Base-by-base conservation (phyloP, 2,888 invertebrate genomes). In the Tanytarsus gracilentus region DNA sequence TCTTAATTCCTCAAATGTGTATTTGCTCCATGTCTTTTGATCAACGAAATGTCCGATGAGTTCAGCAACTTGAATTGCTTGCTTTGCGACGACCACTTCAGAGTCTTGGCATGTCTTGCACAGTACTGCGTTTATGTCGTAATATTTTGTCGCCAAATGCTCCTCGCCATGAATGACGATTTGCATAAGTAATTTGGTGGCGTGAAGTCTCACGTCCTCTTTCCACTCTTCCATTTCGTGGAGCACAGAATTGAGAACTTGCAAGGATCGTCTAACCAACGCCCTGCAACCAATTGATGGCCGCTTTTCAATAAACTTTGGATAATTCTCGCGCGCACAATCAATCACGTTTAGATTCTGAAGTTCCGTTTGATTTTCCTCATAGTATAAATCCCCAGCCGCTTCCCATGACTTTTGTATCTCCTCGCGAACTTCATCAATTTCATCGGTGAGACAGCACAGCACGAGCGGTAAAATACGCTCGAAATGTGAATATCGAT, bases 401-500 rank as follows among this genome's bases (percentile, higher is more conserved):
- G 80, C 75, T 1, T 77, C 69, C 92, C 92, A 93, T 1, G 85
- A 70, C 1, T 76, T 72, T 1, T 72, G 70, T 0, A 88, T 84
- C 64, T 80, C 78, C 8, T 76, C 72, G 62, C 82, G 75, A n/a
- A 88, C 81, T 62, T 87, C 86, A 2, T 79, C 79, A 62, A 88
- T 82, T 62, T 87, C 86, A 71, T 96, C 96, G 66, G 86, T 85
- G 3, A 93, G 74, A 62, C 85, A 86, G 44, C 92, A 90, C 30
- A 96, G 73, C 3, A 94, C 74, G 9, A 95, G 72, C 0, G 96
- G 95, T 65, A 96, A 77, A 66, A 95, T 79, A 65, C 86, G 84
- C 69, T 86, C 84, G 77, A 90, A 93, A 74, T 84, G 93, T 0
- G 94, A 94, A 70, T 96, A 96, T 65, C 95, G 77, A 70, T 96